A percentile compares a stretch with the other conserved stretches of the same genome.
These are phyloP conservation scores for Sylvietta virens DNA, from an alignment of 2,113 vertebrate species.

Conservation along the genomic window DNA sequence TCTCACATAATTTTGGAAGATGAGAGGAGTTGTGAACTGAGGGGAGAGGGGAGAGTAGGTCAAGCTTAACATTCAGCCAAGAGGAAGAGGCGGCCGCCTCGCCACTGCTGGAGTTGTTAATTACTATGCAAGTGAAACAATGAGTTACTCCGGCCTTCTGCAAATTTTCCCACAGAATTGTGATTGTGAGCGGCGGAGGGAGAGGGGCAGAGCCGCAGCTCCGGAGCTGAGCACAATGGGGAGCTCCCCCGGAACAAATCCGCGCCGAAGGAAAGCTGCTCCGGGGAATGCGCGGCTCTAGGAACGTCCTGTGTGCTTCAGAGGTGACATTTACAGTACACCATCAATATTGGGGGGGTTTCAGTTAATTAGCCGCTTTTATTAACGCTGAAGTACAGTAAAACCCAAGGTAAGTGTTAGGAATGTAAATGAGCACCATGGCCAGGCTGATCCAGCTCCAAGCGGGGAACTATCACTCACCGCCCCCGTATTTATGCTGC, in stretches of 20 bases:
- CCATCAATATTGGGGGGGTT: conserved; percentile 35
- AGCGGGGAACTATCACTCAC: not conserved
- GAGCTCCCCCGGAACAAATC: not conserved
- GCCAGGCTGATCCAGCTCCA: not conserved
- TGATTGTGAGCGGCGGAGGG: not conserved
- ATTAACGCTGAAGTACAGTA: conserved; percentile 45
- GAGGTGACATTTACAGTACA: conserved; percentile 27
- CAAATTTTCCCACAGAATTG: conserved; percentile 47
- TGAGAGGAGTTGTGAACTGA: conserved; percentile 60
- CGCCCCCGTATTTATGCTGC: not conserved
- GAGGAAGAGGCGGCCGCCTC: conserved; percentile 20
- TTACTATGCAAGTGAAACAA: conserved; percentile 50
- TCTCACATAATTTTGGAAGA: conserved; percentile 68
- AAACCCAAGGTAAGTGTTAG: conserved; percentile 19
- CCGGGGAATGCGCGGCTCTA: not conserved
- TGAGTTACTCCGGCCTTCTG: not conserved
- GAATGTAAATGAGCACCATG: conserved; percentile 42
- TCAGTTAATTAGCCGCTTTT: conserved; percentile 62
- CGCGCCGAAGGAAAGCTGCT: fast-evolving
- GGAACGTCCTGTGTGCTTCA: not conserved
- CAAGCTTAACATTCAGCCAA: conserved; percentile 51
- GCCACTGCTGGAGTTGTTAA: conserved; percentile 25
- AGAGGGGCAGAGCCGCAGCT: not conserved
- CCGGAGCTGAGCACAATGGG: not conserved
- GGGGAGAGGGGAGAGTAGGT: conserved; percentile 33